These are phyloP conservation scores for Paracentrotus lividus DNA, from an alignment of 53 echinoderm and acorn worm genomes.

Conservation along the genomic window DNA sequence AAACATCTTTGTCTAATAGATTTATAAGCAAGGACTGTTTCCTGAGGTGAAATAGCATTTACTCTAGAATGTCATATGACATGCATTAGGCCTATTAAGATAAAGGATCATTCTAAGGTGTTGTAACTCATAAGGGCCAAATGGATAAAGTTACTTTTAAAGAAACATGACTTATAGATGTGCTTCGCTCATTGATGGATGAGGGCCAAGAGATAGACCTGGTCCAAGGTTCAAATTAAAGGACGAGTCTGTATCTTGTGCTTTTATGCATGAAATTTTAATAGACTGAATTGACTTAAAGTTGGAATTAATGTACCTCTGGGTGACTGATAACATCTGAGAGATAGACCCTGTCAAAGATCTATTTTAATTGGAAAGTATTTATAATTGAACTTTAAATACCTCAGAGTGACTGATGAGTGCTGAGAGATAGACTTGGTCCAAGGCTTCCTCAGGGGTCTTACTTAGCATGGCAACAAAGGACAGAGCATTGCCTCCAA, in stretches of 20 bases:
- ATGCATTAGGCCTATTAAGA: too few species aligned
- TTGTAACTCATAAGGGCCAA: too few species aligned
- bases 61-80: too few species aligned
- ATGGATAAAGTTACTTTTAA: too few species aligned
- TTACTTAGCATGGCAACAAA: conserved; percentile 91
- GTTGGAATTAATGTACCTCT: conserved; percentile 74
- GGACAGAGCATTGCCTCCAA: conserved; percentile 91
- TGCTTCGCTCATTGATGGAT: too few species aligned
- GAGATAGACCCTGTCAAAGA: conserved; percentile 72
- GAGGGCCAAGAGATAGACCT: neutral
- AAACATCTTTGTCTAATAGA: too few species aligned
- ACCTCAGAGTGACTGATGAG: conserved; percentile 98
- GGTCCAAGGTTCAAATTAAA: neutral
- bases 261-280: too few species aligned
- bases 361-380: neutral
- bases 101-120: too few species aligned
- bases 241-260: neutral
- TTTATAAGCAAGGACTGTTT: too few species aligned
- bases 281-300: too few species aligned
- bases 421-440: conserved; percentile 85
- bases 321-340: conserved; percentile 69
- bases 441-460: conserved; percentile 83
- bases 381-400: conserved; percentile 39
- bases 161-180: too few species aligned
- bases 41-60: too few species aligned